These are phyloP conservation scores for Caenorhabditis wallacei DNA, from an alignment of 2,888 invertebrate species.

Conservation along the genomic window DNA sequence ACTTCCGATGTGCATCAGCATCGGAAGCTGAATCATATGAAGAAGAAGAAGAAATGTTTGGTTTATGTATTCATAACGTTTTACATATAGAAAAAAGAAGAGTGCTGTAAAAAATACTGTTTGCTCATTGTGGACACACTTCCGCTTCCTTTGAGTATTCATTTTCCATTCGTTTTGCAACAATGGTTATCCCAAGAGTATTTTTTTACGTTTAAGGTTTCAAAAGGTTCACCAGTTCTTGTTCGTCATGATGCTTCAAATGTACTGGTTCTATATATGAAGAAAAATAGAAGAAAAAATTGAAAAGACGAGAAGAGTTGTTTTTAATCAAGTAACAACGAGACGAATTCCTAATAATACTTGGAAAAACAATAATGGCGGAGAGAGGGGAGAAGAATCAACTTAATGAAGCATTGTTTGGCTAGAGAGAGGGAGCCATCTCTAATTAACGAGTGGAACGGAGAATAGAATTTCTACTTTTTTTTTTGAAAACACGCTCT, in stretches of 20 bases:
- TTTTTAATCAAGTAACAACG: no score
- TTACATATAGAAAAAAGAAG: slow-evolving; percentile 1
- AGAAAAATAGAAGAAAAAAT: background rate
- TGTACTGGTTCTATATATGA: no score
- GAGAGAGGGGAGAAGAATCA: slow-evolving; percentile 11
- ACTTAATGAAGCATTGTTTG: slow-evolving; percentile 42
- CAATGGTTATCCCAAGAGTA: slow-evolving; percentile 38
- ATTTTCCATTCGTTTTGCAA: slow-evolving; percentile 26
- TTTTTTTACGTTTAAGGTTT: slow-evolving; percentile 38
- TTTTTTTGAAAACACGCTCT: background rate
- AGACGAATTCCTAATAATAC: background rate
- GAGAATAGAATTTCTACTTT: background rate
- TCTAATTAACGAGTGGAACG: slow-evolving; percentile 36
- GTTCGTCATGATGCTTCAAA: background rate
- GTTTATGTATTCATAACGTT: slow-evolving; percentile 1
- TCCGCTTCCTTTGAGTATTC: slow-evolving; percentile 59
- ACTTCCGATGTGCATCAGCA: slow-evolving; percentile 55
- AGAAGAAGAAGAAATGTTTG: slow-evolving; percentile 6
- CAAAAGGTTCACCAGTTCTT: slow-evolving; percentile 15
- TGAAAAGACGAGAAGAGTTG: no score
- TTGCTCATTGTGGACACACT: slow-evolving; percentile 40
- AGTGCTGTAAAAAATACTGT: slow-evolving; percentile 41
- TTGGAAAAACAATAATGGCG: slow-evolving; percentile 25
- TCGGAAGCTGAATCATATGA: slow-evolving; percentile 20
- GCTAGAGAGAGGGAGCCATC: background rate